Conservation (phyloP, 2,888 invertebrate species). For the Cryptus viduatorius region DNA sequence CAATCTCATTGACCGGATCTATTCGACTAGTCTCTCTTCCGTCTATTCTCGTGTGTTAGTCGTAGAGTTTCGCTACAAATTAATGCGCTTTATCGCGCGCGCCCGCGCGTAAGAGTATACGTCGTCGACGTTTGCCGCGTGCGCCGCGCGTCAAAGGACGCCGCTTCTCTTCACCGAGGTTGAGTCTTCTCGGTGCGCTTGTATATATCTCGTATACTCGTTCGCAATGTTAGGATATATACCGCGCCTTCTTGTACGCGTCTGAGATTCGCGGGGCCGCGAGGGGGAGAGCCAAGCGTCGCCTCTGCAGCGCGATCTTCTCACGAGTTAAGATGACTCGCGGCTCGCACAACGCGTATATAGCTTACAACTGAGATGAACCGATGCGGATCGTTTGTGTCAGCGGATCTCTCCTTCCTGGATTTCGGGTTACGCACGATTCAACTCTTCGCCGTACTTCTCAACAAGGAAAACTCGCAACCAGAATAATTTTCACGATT, state of each 20-base stretch:
- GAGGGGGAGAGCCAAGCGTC: constrained; percentile 36
- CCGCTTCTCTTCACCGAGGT: constrained; percentile 68
- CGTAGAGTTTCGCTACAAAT: constrained; percentile 75
- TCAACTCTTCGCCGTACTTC: neutral
- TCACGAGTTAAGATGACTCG: constrained; percentile 60
- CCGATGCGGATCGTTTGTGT: neutral
- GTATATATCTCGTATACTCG: constrained; percentile 28
- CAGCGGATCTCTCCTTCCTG: constrained; percentile 62
- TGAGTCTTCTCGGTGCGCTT: constrained; percentile 25
- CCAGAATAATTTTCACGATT: neutral
- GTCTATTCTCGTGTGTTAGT: constrained; percentile 23
- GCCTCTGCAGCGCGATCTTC: constrained; percentile 54
- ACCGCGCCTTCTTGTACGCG: constrained; percentile 69
- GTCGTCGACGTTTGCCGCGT: constrained; percentile 71
- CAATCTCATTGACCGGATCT: constrained; percentile 77
- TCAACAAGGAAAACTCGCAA: neutral
- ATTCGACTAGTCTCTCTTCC: constrained; percentile 67
- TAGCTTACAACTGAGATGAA: neutral
- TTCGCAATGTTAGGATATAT: constrained; percentile 25
- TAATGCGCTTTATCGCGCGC: constrained; percentile 81
- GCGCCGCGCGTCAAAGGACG: constrained; percentile 76
- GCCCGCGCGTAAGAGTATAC: constrained; percentile 54
- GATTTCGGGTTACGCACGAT: constrained; percentile 62
- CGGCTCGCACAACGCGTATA: constrained; percentile 24
- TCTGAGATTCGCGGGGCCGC: neutral